Conservation (phyloP, 2,888 invertebrate genomes). For the Epistrophella euchroma region DNA sequence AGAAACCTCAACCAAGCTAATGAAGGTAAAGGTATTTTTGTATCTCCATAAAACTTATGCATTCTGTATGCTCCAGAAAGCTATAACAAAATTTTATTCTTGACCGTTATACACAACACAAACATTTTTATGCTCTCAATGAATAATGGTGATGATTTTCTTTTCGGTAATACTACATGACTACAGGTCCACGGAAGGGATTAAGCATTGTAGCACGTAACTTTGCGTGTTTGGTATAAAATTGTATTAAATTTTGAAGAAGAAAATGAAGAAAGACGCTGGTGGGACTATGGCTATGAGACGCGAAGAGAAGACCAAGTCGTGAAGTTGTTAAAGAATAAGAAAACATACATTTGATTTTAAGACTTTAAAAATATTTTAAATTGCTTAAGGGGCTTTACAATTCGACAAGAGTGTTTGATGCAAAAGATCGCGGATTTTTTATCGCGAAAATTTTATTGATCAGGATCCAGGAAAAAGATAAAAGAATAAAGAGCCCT, state of each 20-base stretch:
- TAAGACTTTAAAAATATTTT: background rate
- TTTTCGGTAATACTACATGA: constrained; percentile 51
- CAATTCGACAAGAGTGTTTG: background rate
- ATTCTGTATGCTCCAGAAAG: constrained; percentile 60
- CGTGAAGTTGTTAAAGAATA: background rate
- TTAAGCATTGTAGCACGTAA: constrained; percentile 47
- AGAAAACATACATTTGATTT: background rate
- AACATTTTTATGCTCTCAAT: constrained; percentile 23
- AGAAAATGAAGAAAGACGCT: background rate
- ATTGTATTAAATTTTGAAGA: background rate
- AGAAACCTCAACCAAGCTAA: constrained; percentile 50
- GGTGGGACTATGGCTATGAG: too few species aligned
- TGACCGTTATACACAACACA: constrained; percentile 40
- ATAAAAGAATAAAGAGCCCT: background rate
- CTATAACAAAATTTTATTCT: constrained; percentile 48
- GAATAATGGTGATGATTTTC: constrained; percentile 52
- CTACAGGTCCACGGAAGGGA: constrained; percentile 56
- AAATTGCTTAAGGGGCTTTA: background rate
- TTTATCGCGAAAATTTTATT: background rate
- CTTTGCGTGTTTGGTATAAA: constrained; percentile 55
- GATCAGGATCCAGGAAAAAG: background rate
- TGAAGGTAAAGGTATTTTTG: background rate
- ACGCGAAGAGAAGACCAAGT: background rate
- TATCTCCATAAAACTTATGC: constrained; percentile 44
- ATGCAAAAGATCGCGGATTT: background rate